Conservation (phyloP, 2,888 invertebrate species). For the Drosophila leonis region DNA sequence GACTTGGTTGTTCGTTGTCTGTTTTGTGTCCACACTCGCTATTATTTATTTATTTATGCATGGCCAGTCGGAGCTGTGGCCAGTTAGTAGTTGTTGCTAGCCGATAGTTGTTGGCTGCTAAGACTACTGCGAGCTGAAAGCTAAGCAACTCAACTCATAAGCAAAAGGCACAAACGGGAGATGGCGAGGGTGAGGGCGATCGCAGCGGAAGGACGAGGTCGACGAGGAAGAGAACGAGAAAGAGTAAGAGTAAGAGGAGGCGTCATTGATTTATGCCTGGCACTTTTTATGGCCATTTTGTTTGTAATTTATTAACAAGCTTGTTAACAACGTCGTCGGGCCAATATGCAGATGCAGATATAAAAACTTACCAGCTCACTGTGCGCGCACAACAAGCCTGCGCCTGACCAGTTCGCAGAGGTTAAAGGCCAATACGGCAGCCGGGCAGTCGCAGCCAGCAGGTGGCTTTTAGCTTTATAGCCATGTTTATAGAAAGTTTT, state of each 20-base stretch:
- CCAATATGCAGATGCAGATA: slow-evolving; percentile 69
- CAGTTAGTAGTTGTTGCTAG: slow-evolving; percentile 27
- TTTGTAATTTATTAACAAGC: slow-evolving; percentile 82
- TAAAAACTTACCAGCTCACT: slow-evolving; percentile 32
- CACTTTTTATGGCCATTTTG: slow-evolving; percentile 81
- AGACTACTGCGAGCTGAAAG: slow-evolving; percentile 23
- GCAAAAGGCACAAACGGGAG: not conserved
- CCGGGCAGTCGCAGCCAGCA: slow-evolving; percentile 55
- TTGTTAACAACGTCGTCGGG: slow-evolving; percentile 75
- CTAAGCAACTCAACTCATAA: slow-evolving; percentile 27
- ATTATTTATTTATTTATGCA: slow-evolving; percentile 79
- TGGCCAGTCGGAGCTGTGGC: slow-evolving; percentile 24
- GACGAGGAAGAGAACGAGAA: not conserved
- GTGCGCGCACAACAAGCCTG: slow-evolving; percentile 42
- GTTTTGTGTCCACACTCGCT: slow-evolving; percentile 73
- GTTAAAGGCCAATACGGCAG: slow-evolving; percentile 75
- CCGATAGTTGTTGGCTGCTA: slow-evolving; percentile 4
- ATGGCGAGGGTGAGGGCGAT: not conserved
- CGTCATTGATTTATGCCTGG: slow-evolving; percentile 77
- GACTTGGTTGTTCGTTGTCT: slow-evolving; percentile 58
- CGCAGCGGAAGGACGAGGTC: not conserved
- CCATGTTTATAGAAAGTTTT: slow-evolving; percentile 76
- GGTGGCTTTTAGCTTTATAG: slow-evolving; percentile 65
- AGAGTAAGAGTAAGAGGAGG: slow-evolving; percentile 34
- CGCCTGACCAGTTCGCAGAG: slow-evolving; percentile 54